Percentiles rank a stretch among this genome's conserved stretches.
These are phyloP conservation scores for Lanistes nyassanus DNA, from an alignment of 1,140 invertebrate species.

Conservation along the genomic window DNA sequence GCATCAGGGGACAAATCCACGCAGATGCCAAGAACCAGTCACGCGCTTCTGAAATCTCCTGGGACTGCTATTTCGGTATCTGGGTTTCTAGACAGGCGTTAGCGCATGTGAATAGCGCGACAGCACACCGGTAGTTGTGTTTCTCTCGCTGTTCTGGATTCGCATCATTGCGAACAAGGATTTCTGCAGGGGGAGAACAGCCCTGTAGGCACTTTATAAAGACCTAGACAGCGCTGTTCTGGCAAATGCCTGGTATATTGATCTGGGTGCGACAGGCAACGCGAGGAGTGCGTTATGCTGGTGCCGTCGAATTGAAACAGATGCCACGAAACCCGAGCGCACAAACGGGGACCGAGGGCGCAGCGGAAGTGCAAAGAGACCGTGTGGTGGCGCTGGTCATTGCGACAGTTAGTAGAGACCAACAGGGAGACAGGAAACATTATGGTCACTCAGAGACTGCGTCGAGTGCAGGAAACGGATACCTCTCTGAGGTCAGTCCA, in stretches of 20 bases:
- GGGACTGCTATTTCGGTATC: too few species aligned
- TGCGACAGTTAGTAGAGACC: background rate
- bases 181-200: background rate
- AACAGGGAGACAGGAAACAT: too few species aligned
- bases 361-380: background rate
- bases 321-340: background rate
- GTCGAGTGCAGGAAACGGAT: too few species aligned
- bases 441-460: too few species aligned
- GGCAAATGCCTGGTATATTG: background rate
- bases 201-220: background rate
- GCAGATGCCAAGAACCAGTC: too few species aligned
- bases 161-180: background rate
- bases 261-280: background rate
- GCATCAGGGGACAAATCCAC: too few species aligned
- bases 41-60: too few species aligned
- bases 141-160: background rate
- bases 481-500: too few species aligned
- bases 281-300: background rate
- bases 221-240: background rate
- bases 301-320: conserved; percentile 21
- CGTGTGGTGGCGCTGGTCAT: background rate
- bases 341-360: background rate
- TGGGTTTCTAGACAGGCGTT: too few species aligned
- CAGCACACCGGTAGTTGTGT: background rate
- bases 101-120: too few species aligned